Evolutionary conservation across 2,888 invertebrate genomes (phyloP).

Genomic region (Spilosoma lubricipeda): DNA sequence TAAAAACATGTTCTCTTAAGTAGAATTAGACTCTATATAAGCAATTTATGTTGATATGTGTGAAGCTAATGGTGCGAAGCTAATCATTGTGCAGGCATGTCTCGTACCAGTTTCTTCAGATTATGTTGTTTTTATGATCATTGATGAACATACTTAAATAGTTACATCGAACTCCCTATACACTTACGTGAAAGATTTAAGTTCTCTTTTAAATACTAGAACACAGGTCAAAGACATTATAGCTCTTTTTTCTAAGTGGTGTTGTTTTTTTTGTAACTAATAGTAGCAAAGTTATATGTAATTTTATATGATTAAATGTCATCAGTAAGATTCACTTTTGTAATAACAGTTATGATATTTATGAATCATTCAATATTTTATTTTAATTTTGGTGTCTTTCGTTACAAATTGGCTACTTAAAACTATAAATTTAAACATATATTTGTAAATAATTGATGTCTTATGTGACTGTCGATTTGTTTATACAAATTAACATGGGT

Average conservation of each 20-base stretch:
- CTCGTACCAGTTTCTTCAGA: slow-evolving; percentile 2
- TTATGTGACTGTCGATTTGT: neutral
- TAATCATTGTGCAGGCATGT: slow-evolving; percentile 9
- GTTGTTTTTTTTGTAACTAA: neutral
- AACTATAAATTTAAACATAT: neutral
- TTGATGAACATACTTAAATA: neutral
- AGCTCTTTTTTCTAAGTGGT: no score
- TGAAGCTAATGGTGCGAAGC: neutral
- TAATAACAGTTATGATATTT: neutral
- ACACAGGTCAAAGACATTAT: neutral
- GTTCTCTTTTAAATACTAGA: neutral
- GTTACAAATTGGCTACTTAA: neutral
- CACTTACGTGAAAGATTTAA: neutral
- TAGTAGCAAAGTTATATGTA: neutral
- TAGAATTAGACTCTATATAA: neutral
- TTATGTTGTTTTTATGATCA: neutral
- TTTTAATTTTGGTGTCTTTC: neutral
- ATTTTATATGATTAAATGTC: neutral
- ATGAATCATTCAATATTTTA: neutral
- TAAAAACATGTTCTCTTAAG: no score
- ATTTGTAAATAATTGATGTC: neutral
- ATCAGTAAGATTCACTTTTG: neutral
- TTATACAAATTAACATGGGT: neutral
- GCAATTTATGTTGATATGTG: slow-evolving; percentile 1
- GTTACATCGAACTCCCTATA: neutral